phyloP scores from a whole-genome alignment of 2,888 invertebrate genomes.

The Drosophila planitibia region DNA sequence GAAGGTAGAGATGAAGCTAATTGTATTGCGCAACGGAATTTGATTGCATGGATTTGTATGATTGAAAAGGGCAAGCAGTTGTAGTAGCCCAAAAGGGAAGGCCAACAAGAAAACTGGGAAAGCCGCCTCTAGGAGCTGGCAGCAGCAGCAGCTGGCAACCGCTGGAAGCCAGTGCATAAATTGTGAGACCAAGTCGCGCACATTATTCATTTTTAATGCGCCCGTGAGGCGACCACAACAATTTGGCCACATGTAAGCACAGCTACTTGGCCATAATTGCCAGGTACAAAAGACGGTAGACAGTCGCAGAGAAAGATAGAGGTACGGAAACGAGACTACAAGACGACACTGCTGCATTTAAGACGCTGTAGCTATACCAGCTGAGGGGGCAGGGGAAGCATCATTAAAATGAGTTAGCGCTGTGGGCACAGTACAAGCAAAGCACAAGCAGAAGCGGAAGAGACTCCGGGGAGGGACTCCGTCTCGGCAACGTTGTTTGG shows the following conservation, averaged over 20 bases:
- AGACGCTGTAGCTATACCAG: conserved; percentile 33
- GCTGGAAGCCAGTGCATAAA: conserved; percentile 71
- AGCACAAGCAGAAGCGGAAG: conserved; percentile 9
- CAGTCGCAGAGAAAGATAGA: conserved; percentile 5
- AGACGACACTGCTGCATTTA: conserved; percentile 74
- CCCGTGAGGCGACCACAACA: conserved; percentile 74
- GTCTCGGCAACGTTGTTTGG: conserved; percentile 48
- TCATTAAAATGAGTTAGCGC: conserved; percentile 81
- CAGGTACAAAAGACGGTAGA: conserved; percentile 43
- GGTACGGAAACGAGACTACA: conserved; percentile 24
- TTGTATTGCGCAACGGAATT: conserved; percentile 76
- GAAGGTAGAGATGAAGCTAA: conserved; percentile 57
- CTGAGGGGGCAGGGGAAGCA: conserved; percentile 46
- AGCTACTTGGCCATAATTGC: conserved; percentile 81
- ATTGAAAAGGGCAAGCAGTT: conserved; percentile 69
- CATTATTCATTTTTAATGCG: conserved; percentile 83
- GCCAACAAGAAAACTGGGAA: neutral
- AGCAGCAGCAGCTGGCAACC: conserved; percentile 46
- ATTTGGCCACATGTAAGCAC: conserved; percentile 80
- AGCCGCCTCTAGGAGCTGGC: conserved; percentile 20
- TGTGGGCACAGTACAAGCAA: conserved; percentile 51
- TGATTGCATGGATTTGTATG: conserved; percentile 80
- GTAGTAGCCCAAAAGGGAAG: conserved; percentile 23
- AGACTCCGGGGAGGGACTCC: conserved; percentile 16
- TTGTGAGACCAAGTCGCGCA: conserved; percentile 71